Evolutionary conservation across 2,888 invertebrate genomes (phyloP).

Genomic region (Ochropleura plecta): DNA sequence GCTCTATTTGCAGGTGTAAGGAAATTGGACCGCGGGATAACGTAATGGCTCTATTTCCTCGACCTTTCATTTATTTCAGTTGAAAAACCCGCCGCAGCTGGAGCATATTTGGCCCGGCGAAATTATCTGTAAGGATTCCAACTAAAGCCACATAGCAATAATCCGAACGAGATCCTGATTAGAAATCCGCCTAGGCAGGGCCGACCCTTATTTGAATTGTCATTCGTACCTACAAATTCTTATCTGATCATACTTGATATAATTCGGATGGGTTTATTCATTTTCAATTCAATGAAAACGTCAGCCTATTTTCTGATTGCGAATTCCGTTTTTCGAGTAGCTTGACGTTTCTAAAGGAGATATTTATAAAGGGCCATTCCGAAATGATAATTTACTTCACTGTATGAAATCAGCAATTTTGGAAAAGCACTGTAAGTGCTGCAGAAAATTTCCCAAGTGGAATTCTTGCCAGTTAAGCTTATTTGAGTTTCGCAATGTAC

Average conservation of each 20-base stretch:
- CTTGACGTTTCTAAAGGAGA: slow-evolving; percentile 49
- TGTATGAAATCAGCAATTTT: slow-evolving; percentile 62
- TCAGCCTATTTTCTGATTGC: slow-evolving; percentile 66
- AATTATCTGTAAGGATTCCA: slow-evolving; percentile 67
- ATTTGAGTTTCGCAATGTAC: slow-evolving; percentile 57
- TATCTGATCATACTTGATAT: slow-evolving; percentile 72
- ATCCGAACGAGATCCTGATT: slow-evolving; percentile 71
- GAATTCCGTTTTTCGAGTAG: slow-evolving; percentile 55
- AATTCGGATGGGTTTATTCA: slow-evolving; percentile 69
- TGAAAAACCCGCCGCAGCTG: slow-evolving; percentile 66
- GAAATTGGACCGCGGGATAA: slow-evolving; percentile 67
- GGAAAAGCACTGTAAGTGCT: slow-evolving; percentile 53
- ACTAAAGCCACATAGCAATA: slow-evolving; percentile 69
- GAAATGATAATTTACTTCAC: slow-evolving; percentile 62
- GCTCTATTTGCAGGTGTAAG: slow-evolving; percentile 63
- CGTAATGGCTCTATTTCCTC: slow-evolving; percentile 67
- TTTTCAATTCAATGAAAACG: slow-evolving; percentile 67
- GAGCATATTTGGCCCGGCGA: slow-evolving; percentile 62
- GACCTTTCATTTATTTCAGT: slow-evolving; percentile 71
- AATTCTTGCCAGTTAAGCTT: slow-evolving; percentile 53
- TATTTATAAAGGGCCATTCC: slow-evolving; percentile 56
- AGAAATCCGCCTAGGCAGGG: slow-evolving; percentile 66
- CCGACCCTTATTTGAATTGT: slow-evolving; percentile 67
- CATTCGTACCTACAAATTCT: slow-evolving; percentile 67
- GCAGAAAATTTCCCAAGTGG: slow-evolving; percentile 56